Evolutionary conservation across 2,888 invertebrate genomes (phyloP).

Genomic region (Asteroscopus sphinx): DNA sequence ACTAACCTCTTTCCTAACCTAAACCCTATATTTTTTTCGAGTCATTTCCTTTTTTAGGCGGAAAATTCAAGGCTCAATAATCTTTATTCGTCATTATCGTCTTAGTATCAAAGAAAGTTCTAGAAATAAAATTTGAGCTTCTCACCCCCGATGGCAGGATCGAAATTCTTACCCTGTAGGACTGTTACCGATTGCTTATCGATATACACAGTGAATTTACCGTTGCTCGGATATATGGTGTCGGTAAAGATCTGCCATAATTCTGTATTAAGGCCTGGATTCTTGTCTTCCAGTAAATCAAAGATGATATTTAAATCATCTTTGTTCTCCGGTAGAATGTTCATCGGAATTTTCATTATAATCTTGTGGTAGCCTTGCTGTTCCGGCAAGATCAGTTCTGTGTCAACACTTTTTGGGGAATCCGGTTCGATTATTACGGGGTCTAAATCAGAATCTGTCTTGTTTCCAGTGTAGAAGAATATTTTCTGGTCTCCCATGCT

Average conservation of each 20-base stretch:
- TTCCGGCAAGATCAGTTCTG: constrained; percentile 47
- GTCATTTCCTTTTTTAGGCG: not conserved
- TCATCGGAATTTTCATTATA: constrained; percentile 73
- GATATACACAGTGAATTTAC: constrained; percentile 73
- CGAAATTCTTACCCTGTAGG: constrained; percentile 73
- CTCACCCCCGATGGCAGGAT: constrained; percentile 75
- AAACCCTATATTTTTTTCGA: too few relatives aligned
- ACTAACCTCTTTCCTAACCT: too few relatives aligned
- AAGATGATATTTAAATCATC: constrained; percentile 80
- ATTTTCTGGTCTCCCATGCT: constrained; percentile 30
- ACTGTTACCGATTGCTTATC: constrained; percentile 76
- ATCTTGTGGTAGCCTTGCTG: constrained; percentile 68
- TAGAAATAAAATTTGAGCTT: constrained; percentile 75
- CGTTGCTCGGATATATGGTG: constrained; percentile 68
- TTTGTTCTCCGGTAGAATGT: constrained; percentile 75
- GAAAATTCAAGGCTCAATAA: not conserved
- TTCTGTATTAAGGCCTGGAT: constrained; percentile 80
- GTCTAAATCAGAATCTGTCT: constrained; percentile 51
- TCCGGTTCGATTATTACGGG: constrained; percentile 57
- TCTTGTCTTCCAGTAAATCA: constrained; percentile 80
- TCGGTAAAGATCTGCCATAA: constrained; percentile 75
- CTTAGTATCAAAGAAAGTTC: constrained; percentile 9
- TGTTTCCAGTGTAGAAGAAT: constrained; percentile 25
- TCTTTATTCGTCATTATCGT: not conserved
- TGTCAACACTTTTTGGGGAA: constrained; percentile 48